Base-by-base conservation (phyloP, 2,113 vertebrate genomes). In the Recurvirostra avosetta region DNA sequence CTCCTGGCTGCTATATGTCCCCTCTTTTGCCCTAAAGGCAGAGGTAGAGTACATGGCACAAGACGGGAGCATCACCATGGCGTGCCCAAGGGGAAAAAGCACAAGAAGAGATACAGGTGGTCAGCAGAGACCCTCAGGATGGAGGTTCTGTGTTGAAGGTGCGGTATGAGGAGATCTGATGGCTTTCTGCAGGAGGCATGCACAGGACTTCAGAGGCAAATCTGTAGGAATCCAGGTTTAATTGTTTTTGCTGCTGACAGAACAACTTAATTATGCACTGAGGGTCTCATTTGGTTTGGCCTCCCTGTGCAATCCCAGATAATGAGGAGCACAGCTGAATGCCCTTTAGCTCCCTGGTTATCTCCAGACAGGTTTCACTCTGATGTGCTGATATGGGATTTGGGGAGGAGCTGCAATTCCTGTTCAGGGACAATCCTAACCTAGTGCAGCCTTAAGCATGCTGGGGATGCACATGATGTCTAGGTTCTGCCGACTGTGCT, bases 281-380 rank as follows among this genome's bases (percentile, higher is more conserved):
- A 94, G 38, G 66, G 45, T 94, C 86, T 96, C 80, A 47, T 87
- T 84, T 89, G 74, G 21, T 84, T 91, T 36, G 56, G 73, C 8
- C 27, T 81, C 87, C 21, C 55, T n/a, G 21, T 72, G 65, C 77
- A 56, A 78, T 65, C 56, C 71, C 68, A 92, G 79, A 96, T 93
- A 89, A 95, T 0, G 34, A 93, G 59, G 8, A 91, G 43, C 26
- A 21, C 91, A 96, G 91, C 92, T 91, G 94, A 95, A 96, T 90
- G 83, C 89, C 92, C 94, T 76, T 96, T 91, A 96, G 96, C 89
- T 92, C 32, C 49, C 43, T 12, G 0, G 70, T 90, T 95, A 92
- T 87, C 94, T 94, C 58, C 58, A 92, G 68, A 16, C 38, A 73
- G 72, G 55, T 92, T 92, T 94, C 36, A 16, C 74, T 89, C 66